A percentile compares a stretch with the other conserved stretches of the same genome.
Evolutionary conservation across 2,113 vertebrate species (phyloP).

Genomic region (Bolborhynchus lineola): DNA sequence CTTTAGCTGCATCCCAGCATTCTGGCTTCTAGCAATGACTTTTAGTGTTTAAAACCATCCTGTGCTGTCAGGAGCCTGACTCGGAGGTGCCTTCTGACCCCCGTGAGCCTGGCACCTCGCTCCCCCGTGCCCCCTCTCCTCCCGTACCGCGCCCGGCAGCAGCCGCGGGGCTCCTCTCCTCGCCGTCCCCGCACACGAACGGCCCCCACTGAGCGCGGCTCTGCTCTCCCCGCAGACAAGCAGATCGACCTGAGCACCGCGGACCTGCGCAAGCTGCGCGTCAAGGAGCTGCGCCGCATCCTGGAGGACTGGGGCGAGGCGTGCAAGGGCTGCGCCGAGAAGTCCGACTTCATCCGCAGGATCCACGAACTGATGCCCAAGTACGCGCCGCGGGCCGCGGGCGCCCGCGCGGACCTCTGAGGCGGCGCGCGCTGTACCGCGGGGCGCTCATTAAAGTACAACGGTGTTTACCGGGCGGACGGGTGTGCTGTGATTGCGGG

Average conservation of each 20-base stretch:
- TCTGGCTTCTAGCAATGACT: background rate
- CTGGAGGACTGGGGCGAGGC: conserved; percentile 96
- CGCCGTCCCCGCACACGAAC: background rate
- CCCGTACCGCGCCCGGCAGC: rapidly evolving
- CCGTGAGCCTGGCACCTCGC: background rate
- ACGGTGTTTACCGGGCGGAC: background rate
- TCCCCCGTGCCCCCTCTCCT: background rate
- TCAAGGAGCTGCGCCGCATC: conserved; percentile 96
- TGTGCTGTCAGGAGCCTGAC: background rate
- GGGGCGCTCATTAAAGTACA: conserved; percentile 32
- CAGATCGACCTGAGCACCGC: conserved; percentile 92
- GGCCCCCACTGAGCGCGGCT: background rate
- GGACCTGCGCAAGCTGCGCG: conserved; percentile 93
- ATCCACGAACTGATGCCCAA: conserved; percentile 97
- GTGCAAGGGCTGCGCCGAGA: conserved; percentile 96
- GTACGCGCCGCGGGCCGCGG: conserved; percentile 90
- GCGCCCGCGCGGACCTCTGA: conserved; percentile 91
- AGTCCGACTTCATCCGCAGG: conserved; percentile 94
- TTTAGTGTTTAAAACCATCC: background rate
- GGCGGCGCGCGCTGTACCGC: conserved; percentile 22
- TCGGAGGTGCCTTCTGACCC: background rate
- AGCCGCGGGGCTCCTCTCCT: background rate
- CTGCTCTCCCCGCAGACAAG: conserved; percentile 80
- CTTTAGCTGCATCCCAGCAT: background rate
- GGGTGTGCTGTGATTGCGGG: conserved; percentile 15